A percentile compares a stretch with the other conserved stretches of the same genome.
phyloP scores from a whole-genome alignment of 2,888 invertebrate genomes.

The Nephrotoma flavescens region DNA sequence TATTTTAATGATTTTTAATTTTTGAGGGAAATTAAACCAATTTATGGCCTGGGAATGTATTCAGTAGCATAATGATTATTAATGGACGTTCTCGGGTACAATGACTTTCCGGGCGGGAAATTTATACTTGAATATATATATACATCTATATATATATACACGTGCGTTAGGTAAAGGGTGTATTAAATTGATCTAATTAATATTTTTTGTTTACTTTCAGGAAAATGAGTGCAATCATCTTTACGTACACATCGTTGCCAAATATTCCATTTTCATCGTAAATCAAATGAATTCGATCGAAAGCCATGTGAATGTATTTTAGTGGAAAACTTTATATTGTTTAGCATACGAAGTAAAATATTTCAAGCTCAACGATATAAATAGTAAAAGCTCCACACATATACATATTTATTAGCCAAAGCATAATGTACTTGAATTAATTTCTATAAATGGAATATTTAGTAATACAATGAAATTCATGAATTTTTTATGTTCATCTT shows the following conservation, averaged over 20 bases:
- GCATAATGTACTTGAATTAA: not conserved
- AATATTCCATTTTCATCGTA: not conserved
- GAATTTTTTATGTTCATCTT: conserved; percentile 1
- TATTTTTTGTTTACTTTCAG: not conserved
- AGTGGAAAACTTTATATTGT: not conserved
- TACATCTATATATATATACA: no score
- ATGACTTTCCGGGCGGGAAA: not conserved
- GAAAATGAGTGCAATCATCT: not conserved
- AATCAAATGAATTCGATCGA: not conserved
- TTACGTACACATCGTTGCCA: not conserved
- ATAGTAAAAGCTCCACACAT: not conserved
- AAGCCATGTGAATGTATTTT: not conserved
- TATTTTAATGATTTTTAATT: not conserved
- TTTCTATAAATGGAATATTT: not conserved
- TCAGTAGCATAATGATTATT: not conserved
- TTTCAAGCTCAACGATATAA: not conserved
- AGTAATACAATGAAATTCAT: conserved; percentile 1
- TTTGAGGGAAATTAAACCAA: not conserved
- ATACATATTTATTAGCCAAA: not conserved
- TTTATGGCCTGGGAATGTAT: not conserved
- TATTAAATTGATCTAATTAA: not conserved
- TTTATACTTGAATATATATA: not conserved
- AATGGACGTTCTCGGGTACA: not conserved
- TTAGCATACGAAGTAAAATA: not conserved
- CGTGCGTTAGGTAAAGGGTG: not conserved